Conservation (phyloP, 2,888 invertebrate genomes). For the Chalcosyrphus nemorum region DNA sequence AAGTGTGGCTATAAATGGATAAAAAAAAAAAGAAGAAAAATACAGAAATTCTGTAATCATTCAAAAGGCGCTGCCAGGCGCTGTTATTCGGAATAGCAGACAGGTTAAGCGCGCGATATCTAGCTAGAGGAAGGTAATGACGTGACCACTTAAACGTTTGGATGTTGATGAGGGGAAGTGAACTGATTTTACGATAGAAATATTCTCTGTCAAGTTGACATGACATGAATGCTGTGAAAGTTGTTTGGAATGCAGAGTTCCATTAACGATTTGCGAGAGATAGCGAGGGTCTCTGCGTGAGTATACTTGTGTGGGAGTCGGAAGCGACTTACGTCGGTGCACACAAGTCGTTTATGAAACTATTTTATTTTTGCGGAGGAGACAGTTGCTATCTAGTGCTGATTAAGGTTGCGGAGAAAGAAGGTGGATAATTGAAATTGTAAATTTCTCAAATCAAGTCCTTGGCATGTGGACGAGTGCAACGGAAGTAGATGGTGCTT, state of each 20-base stretch:
- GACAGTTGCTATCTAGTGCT: not conserved
- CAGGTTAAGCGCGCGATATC: constrained; percentile 11
- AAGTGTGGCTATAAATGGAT: constrained; percentile 12
- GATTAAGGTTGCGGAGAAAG: too few relatives aligned
- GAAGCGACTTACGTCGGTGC: not conserved
- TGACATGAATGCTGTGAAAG: constrained; percentile 7
- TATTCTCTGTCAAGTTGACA: constrained; percentile 32
- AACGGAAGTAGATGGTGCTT: too few relatives aligned
- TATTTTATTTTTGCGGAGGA: not conserved
- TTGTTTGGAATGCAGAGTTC: not conserved
- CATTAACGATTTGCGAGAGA: not conserved
- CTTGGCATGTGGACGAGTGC: too few relatives aligned
- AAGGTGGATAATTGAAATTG: too few relatives aligned
- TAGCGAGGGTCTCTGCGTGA: too few relatives aligned
- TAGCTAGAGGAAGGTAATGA: constrained; percentile 22
- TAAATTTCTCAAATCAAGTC: too few relatives aligned
- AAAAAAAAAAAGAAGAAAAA: constrained; percentile 15
- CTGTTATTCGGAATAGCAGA: not conserved
- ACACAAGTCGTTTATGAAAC: not conserved
- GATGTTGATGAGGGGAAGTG: not conserved
- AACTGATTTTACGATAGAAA: constrained; percentile 37
- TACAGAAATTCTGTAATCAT: constrained; percentile 22
- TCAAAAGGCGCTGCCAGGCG: not conserved
- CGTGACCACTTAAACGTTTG: constrained; percentile 42
- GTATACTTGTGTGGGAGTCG: not conserved